Base-by-base conservation (phyloP, 1,140 invertebrate genomes). In the Danaus plexippus region DNA sequence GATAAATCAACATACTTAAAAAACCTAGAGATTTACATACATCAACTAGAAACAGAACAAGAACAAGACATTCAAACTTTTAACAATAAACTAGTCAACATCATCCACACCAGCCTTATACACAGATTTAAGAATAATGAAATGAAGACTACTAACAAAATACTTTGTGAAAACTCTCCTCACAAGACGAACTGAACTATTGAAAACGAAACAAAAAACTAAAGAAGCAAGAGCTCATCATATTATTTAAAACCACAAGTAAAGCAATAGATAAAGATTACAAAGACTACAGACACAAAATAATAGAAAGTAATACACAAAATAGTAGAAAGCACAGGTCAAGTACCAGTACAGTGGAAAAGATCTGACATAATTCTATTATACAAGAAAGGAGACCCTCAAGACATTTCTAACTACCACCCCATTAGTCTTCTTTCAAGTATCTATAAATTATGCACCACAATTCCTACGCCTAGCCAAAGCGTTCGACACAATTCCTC, bases 281-380 rank as follows among this genome's bases (percentile, higher is more conserved):
- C 43, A 52, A 51, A 1, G 54, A 68, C 6, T 53, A 73, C 47
- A 66, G 71, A 59, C 0, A 64, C 8, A 12, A 58, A 9, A 57
- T 63, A 52, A 70, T 73, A 55, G 22, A 50, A 58, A 63, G 43
- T 60, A 73, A 68, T n/a, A n/a, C 42, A n/a, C 67, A 9, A 61
- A 56, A 1, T 61, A n/a, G n/a, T n/a, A n/a, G n/a, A n/a, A n/a
- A n/a, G n/a, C n/a, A 58, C 8, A 59, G 40, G 46, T 54, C 61
- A 61, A 69, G 70, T 50, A 13, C 54, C 10, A 66, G 63, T 46
- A 66, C 44, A 58, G 61, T 63, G 1, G 64, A 40, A 9, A 71
- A 65, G 49, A 52, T 69, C 54, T 46, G 69, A 52, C 60, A 6
- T 18, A 55, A 49, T 47, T 47, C 64, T 9, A 68, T 40, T 69